Conservation (phyloP, 2,888 invertebrate genomes). For the Leuctra nigra region DNA sequence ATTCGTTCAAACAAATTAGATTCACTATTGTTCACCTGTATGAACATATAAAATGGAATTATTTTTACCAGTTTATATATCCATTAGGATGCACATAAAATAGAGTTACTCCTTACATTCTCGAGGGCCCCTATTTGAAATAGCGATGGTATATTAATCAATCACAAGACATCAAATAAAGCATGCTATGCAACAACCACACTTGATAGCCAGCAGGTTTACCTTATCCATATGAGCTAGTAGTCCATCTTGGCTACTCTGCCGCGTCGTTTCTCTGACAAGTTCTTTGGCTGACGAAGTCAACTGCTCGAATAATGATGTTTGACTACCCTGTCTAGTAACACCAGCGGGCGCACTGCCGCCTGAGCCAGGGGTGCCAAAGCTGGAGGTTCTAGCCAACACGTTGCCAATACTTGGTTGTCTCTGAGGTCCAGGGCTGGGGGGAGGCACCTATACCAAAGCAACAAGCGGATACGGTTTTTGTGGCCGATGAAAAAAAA, state of each 20-base stretch:
- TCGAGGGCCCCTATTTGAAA: too few species aligned
- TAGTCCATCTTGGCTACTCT: conserved; percentile 82
- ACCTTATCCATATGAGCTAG: conserved; percentile 89
- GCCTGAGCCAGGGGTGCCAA: conserved; percentile 45
- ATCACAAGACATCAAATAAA: too few species aligned
- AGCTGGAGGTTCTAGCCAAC: conserved; percentile 56
- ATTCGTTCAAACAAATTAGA: too few species aligned
- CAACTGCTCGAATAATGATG: conserved; percentile 80
- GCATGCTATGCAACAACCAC: too few species aligned
- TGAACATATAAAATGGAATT: too few species aligned
- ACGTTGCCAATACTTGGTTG: conserved; percentile 55
- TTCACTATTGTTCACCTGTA: too few species aligned
- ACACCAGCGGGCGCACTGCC: conserved; percentile 37
- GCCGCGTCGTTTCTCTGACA: conserved; percentile 79
- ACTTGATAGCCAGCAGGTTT: too few species aligned
- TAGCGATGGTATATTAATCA: too few species aligned
- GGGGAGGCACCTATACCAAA: conserved; percentile 44
- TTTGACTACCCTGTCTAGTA: conserved; percentile 72
- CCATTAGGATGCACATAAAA: too few species aligned
- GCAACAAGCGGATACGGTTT: background rate
- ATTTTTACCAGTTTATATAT: too few species aligned
- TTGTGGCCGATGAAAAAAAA: too few species aligned
- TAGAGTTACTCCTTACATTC: too few species aligned
- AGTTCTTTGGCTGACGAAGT: conserved; percentile 84
- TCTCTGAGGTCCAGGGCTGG: conserved; percentile 48